phyloP scores from a whole-genome alignment of 2,113 vertebrate species.

The Tympanuchus pallidicinctus region DNA sequence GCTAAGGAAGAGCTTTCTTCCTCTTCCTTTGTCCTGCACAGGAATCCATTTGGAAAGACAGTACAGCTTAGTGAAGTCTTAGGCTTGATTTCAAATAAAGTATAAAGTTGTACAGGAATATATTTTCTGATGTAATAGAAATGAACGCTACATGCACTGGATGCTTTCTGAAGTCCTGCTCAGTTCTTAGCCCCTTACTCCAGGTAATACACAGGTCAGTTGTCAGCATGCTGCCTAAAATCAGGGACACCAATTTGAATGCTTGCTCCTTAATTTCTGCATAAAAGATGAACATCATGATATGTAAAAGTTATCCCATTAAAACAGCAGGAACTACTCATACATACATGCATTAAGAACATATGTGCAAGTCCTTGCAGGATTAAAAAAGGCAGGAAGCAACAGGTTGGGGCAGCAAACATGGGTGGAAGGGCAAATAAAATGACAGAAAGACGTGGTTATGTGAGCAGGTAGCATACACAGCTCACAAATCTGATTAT shows the following conservation, averaged over 20 bases:
- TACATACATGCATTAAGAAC: neutral
- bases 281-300: neutral
- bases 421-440: constrained; percentile 10
- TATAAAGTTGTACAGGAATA: neutral
- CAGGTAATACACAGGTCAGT: neutral
- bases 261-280: neutral
- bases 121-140: neutral
- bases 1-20: neutral
- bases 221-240: neutral
- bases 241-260: neutral
- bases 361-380: neutral
- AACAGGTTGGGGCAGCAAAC: constrained; percentile 33
- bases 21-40: neutral
- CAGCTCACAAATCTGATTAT: neutral
- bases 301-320: neutral
- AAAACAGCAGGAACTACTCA: constrained; percentile 7
- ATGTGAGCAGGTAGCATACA: neutral
- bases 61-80: neutral
- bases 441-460: neutral
- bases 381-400: constrained; percentile 47
- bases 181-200: neutral
- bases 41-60: neutral
- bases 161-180: neutral
- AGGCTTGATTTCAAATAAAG: neutral
- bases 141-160: neutral